A percentile compares a stretch with the other conserved stretches of the same genome.
These are phyloP conservation scores for Tridacna gigas DNA, from an alignment of 2,888 invertebrate genomes.

Conservation along the genomic window DNA sequence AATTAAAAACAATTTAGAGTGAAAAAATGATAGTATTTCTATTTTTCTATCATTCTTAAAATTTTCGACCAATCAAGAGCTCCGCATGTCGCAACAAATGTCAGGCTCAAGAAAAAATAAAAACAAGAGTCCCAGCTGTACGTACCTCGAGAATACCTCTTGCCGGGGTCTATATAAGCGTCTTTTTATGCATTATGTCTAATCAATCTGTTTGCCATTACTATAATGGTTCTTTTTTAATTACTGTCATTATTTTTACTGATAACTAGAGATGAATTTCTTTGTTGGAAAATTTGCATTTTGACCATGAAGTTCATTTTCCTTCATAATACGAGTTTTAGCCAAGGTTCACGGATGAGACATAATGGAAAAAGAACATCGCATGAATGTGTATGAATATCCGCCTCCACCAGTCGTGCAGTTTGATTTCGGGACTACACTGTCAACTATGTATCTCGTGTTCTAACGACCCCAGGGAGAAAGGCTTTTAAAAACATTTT, in stretches of 20 bases:
- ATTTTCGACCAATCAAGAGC: conserved; percentile 13
- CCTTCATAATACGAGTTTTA: too few relatives aligned
- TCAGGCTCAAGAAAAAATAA: conserved; percentile 13
- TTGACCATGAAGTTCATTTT: too few relatives aligned
- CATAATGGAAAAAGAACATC: too few relatives aligned
- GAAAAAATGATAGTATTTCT: neutral
- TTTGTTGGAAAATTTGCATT: neutral
- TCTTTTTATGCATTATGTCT: neutral
- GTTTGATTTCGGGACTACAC: too few relatives aligned
- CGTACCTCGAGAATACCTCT: neutral
- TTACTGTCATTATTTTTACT: neutral
- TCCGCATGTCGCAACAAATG: neutral
- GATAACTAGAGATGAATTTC: neutral
- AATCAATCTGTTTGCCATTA: neutral
- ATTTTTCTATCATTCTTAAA: neutral
- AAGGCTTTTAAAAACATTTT: too few relatives aligned
- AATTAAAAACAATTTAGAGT: neutral
- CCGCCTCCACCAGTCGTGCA: too few relatives aligned
- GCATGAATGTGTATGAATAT: too few relatives aligned
- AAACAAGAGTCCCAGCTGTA: conserved; percentile 8
- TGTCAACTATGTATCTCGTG: too few relatives aligned
- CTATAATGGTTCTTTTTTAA: neutral
- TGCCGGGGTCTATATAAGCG: neutral
- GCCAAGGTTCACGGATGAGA: too few relatives aligned
- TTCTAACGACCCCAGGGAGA: too few relatives aligned